These are phyloP conservation scores for Coecobrya sp. DNA, from an alignment of 2,888 invertebrate genomes.

Conservation along the genomic window DNA sequence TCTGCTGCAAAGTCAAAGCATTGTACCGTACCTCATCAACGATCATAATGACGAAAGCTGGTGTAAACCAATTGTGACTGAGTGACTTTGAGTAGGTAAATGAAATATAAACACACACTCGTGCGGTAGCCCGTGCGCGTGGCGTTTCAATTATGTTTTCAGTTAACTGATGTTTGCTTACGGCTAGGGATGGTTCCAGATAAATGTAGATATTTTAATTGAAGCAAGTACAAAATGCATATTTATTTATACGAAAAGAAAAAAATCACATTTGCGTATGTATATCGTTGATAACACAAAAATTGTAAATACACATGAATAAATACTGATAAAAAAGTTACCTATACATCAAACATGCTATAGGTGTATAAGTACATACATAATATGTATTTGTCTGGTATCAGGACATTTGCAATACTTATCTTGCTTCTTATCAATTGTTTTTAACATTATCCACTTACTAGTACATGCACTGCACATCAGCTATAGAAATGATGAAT, in stretches of 20 bases:
- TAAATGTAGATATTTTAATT: background rate
- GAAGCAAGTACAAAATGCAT: background rate
- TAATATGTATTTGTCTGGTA: background rate
- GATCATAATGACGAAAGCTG: no score
- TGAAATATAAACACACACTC: no score
- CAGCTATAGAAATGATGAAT: background rate
- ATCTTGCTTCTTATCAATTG: background rate
- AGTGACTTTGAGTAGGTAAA: no score
- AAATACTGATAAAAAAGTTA: background rate
- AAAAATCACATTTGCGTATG: background rate
- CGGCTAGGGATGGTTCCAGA: no score
- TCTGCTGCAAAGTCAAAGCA: no score
- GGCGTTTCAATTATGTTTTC: no score
- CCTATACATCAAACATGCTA: background rate
- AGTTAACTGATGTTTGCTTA: no score
- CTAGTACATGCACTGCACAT: background rate
- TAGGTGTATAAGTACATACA: no score
- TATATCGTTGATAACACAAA: background rate
- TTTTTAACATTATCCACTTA: background rate
- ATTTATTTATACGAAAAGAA: background rate
- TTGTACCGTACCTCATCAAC: no score
- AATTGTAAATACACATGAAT: background rate
- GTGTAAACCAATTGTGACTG: no score
- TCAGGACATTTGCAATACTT: background rate
- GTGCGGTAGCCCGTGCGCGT: no score